These are phyloP conservation scores for Cyclura pinguis DNA, from an alignment of 2,797 vertebrate species.

Conservation along the genomic window DNA sequence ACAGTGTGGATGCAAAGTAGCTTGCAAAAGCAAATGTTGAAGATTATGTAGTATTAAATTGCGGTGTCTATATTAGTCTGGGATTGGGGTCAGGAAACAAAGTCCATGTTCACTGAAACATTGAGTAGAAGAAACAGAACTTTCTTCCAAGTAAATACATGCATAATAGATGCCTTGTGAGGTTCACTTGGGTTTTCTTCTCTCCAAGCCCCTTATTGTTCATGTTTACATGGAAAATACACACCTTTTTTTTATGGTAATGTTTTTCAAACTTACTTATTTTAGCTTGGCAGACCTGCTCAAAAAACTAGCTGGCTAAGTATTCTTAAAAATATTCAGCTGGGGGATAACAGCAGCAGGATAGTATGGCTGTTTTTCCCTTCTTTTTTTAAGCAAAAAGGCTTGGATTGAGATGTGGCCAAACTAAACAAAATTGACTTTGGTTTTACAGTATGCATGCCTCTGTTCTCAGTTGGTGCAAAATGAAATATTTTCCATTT, in stretches of 20 bases:
- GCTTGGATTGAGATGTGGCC: conserved; percentile 62
- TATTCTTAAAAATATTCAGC: conserved; percentile 34
- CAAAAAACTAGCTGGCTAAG: neutral
- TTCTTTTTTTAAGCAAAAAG: conserved; percentile 26
- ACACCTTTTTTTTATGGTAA: conserved; percentile 44
- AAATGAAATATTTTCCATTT: conserved; percentile 36
- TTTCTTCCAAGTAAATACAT: conserved; percentile 10
- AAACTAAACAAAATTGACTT: conserved; percentile 54
- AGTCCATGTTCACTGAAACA: conserved; percentile 11
- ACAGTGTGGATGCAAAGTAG: neutral
- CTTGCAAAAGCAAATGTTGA: neutral
- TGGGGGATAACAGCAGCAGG: neutral
- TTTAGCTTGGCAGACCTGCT: conserved; percentile 38
- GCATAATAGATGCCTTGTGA: conserved; percentile 11
- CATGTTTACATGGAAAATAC: conserved; percentile 18
- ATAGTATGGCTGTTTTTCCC: conserved; percentile 22
- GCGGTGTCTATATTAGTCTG: neutral
- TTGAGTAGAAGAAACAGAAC: neutral
- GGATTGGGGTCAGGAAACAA: neutral
- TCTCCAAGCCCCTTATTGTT: neutral
- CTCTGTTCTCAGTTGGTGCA: conserved; percentile 37
- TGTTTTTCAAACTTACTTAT: conserved; percentile 37
- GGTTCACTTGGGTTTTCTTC: neutral
- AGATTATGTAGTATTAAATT: neutral
- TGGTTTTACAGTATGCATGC: conserved; percentile 1